Evolutionary conservation across 2,888 invertebrate species (phyloP), one percentile per base, ranked within the genome.

Genomic region (Neoscelio sp.): DNA sequence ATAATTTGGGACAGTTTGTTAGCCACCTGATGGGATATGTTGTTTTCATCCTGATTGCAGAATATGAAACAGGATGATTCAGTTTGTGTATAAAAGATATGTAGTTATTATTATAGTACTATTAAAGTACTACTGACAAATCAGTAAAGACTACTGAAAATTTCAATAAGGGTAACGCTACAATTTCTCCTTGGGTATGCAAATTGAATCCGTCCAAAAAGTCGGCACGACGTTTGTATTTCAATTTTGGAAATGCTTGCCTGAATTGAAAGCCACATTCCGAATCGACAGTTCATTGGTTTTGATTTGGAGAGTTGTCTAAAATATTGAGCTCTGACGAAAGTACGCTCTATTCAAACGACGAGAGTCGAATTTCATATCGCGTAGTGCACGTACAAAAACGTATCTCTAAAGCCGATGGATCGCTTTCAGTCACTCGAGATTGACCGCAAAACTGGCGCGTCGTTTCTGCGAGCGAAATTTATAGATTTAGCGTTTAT

Each of bases 401-500:
- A 44, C 50, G 68, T 70, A 44, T 70, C 64, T 73, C 71, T 40
- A 78, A 78, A 71, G 67, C 67, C 68, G 52, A 58, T 64, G 75
- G 46, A 64, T 68, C 70, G 65, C 78, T 78, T 74, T 64, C 73
- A 74, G 56, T 56, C 56, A 40, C 44, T 54, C 58, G 67, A 70
- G 52, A 68, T 68, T 62, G 68, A 62, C 75, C 75, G 68, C 75
- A 76, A 68, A 76, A 62, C 68, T 62, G 68, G 75, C 62, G 54
- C 76, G 68, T 48, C 73, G 48, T 28, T 50, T 65, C 42, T 65
- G 58, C 35, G 23, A 70, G 65, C 56, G 38, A 65, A 68, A 73
- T 71, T 73, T 70, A 77, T 74, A 30, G 74, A 77, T 78, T 81
- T 54, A 67, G 13, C 73, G 68, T 76, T 81, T 78, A 77, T 52